A percentile compares a stretch with the other conserved stretches of the same genome.
Conservation (phyloP, 2,113 vertebrate species). For the Menura novaehollandiae region DNA sequence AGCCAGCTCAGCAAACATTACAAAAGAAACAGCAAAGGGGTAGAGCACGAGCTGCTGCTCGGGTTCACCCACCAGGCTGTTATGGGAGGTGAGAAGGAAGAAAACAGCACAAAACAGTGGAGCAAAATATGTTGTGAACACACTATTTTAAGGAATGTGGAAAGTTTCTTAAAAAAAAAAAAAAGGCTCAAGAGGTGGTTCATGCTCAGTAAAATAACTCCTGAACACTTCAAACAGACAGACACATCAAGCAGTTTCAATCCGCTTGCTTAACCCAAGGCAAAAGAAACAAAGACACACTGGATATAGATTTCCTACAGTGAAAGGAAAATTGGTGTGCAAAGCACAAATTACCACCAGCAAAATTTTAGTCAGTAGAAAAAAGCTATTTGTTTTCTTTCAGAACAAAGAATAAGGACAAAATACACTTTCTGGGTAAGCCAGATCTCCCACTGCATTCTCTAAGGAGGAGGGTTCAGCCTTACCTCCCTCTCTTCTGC, state of each 20-base stretch:
- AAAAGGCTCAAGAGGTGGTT: background rate
- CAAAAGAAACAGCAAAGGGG: conserved; percentile 19
- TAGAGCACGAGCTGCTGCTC: background rate
- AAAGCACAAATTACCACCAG: background rate
- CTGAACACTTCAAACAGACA: background rate
- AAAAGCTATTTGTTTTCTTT: background rate
- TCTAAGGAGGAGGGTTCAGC: background rate
- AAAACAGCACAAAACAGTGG: background rate
- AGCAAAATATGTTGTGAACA: conserved; percentile 46
- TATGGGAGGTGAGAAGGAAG: background rate
- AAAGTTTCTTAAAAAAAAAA: background rate
- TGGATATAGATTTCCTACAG: background rate
- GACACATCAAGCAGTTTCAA: background rate
- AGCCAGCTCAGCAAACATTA: conserved; percentile 34
- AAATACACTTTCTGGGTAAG: background rate
- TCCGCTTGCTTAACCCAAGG: background rate
- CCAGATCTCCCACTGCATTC: background rate
- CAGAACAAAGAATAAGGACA: background rate
- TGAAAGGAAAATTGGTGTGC: background rate
- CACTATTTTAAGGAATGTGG: background rate
- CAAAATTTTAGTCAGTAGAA: background rate
- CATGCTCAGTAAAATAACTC: background rate
- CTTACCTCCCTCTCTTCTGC: accelerated
- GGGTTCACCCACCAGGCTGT: background rate
- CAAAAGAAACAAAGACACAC: background rate